These are phyloP conservation scores for Oreochromis niloticus DNA, from an alignment of 2,113 vertebrate genomes.

Conservation along the genomic window DNA sequence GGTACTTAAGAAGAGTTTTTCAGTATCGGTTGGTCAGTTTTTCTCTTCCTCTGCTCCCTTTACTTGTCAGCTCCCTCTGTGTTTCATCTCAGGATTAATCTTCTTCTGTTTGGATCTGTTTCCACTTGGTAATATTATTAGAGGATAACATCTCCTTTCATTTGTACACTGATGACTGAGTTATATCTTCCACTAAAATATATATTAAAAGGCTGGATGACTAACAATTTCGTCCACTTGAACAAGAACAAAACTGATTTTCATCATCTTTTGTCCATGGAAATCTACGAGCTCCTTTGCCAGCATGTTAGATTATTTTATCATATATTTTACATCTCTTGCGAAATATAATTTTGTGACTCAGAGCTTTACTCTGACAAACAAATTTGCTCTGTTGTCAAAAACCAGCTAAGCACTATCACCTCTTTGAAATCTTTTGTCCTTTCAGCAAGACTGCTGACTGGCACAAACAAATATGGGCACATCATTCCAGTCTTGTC, in stretches of 20 bases:
- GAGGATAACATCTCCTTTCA: background rate
- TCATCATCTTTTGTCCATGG: background rate
- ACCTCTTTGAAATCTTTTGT: background rate
- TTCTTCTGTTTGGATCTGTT: background rate
- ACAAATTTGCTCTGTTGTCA: background rate
- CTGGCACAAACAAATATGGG: background rate
- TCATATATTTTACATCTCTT: background rate
- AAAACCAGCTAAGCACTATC: background rate
- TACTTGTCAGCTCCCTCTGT: no score
- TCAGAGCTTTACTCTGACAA: background rate
- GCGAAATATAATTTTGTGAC: background rate
- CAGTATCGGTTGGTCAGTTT: background rate
- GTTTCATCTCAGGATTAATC: background rate
- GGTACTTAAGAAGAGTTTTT: background rate
- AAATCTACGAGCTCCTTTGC: background rate
- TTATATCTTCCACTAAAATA: background rate
- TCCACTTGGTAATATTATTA: background rate
- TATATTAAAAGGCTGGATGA: background rate
- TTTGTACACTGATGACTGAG: background rate
- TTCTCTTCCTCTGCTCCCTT: no score
- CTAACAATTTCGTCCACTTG: background rate
- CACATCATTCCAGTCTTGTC: background rate
- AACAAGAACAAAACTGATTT: background rate
- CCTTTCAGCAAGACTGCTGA: background rate
- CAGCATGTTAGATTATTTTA: background rate